A percentile compares a stretch with the other conserved stretches of the same genome.
Conservation (phyloP, 2,888 invertebrate species). For the Drosophila phalerata region DNA sequence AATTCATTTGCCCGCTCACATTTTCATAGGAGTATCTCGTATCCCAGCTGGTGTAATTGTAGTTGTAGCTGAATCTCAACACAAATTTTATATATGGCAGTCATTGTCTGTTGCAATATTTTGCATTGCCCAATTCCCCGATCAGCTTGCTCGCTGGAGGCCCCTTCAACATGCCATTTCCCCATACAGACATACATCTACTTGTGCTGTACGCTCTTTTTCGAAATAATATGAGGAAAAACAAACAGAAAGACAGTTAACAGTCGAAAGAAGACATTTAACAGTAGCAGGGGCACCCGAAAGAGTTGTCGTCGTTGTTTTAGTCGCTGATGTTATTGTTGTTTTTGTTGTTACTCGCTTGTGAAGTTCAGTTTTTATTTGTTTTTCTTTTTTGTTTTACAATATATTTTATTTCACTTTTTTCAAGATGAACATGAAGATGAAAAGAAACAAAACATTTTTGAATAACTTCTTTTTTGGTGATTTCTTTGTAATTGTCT, state of each 20-base stretch:
- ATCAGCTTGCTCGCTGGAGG: conserved; percentile 15
- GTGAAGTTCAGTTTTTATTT: conserved; percentile 38
- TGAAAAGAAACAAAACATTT: conserved; percentile 33
- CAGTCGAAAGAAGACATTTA: conserved; percentile 30
- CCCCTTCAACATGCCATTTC: conserved; percentile 51
- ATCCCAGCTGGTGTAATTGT: conserved; percentile 4
- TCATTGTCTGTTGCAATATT: conserved; percentile 74
- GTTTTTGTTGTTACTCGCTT: conserved; percentile 24
- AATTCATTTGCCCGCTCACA: conserved; percentile 23
- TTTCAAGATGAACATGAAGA: conserved; percentile 8
- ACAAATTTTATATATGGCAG: conserved; percentile 42
- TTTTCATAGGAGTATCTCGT: conserved; percentile 1
- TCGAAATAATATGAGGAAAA: conserved; percentile 50
- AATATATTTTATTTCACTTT: conserved; percentile 51
- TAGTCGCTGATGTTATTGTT: conserved; percentile 13
- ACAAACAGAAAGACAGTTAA: conserved; percentile 60
- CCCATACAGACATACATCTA: conserved; percentile 38
- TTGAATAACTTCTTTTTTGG: conserved; percentile 51
- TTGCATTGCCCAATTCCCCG: conserved; percentile 72
- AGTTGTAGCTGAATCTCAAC: conserved; percentile 24
- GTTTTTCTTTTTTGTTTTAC: conserved; percentile 23
- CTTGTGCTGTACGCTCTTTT: conserved; percentile 43
- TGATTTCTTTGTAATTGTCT: conserved; percentile 27
- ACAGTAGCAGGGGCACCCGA: conserved; percentile 57
- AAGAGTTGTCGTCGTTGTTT: conserved; percentile 30